These are phyloP conservation scores for Yponomeuta malinellus DNA, from an alignment of 2,888 invertebrate species.

Conservation along the genomic window DNA sequence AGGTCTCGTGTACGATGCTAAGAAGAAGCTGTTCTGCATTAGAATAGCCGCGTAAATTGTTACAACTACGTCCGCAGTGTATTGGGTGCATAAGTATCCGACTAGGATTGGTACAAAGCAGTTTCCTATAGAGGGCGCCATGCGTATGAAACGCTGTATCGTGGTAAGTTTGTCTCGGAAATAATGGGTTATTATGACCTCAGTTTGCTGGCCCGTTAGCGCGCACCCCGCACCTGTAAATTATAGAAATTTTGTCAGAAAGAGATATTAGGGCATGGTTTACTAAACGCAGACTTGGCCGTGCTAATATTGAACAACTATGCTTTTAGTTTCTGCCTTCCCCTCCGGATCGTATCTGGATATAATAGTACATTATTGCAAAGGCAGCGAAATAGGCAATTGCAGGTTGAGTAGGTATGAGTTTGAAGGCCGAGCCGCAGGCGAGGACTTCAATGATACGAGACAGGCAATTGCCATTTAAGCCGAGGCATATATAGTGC, in stretches of 20 bases:
- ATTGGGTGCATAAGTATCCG: slow-evolving; percentile 62
- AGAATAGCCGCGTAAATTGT: slow-evolving; percentile 76
- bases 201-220: slow-evolving; percentile 73
- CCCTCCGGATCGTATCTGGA: too few species aligned
- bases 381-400: too few species aligned
- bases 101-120: slow-evolving; percentile 67
- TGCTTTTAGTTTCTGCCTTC: too few species aligned
- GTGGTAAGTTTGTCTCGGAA: slow-evolving; percentile 73
- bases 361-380: too few species aligned
- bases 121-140: slow-evolving; percentile 72
- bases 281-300: too few species aligned
- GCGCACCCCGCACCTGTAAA: slow-evolving; percentile 75
- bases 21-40: slow-evolving; percentile 73
- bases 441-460: too few species aligned
- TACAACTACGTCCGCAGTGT: slow-evolving; percentile 59
- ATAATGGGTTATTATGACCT: slow-evolving; percentile 75
- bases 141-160: slow-evolving; percentile 68
- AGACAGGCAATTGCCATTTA: too few species aligned
- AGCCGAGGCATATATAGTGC: too few species aligned
- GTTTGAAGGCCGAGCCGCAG: too few species aligned
- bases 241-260: not conserved
- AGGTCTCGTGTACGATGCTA: slow-evolving; percentile 72
- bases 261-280: not conserved
- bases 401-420: too few species aligned
- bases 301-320: too few species aligned